Conservation (phyloP, 2,797 vertebrate species). For the Poecilia velifera region DNA sequence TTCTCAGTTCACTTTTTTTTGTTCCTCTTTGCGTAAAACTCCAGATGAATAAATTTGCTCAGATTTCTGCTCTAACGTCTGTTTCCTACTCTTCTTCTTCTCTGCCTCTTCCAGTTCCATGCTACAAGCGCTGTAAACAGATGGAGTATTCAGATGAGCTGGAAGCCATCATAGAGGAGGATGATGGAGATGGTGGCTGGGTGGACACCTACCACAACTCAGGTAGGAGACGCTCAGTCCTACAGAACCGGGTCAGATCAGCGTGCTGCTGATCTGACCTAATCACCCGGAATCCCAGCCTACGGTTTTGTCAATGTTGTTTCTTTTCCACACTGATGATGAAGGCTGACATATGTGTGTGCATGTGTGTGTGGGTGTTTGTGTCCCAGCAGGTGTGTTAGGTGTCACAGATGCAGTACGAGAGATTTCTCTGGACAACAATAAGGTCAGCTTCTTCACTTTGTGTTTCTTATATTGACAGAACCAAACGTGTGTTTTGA, state of each 20-base stretch:
- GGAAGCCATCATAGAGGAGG: conserved; percentile 99
- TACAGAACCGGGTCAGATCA: neutral
- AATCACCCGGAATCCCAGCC: neutral
- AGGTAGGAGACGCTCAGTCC: conserved; percentile 74
- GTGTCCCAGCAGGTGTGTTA: conserved; percentile 77
- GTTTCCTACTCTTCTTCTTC: neutral
- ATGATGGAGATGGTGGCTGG: conserved; percentile 98
- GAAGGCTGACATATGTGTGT: conserved; percentile 5
- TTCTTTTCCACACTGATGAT: neutral
- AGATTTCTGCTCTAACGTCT: neutral
- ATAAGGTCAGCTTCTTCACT: conserved; percentile 81
- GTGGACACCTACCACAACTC: conserved; percentile 97
- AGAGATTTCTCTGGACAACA: conserved; percentile 96
- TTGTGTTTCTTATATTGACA: neutral
- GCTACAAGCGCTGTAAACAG: conserved; percentile 98
- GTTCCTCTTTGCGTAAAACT: neutral
- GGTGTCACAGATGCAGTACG: conserved; percentile 89
- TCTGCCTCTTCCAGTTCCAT: conserved; percentile 83
- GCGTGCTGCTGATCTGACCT: neutral
- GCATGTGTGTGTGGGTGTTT: conserved; percentile 74
- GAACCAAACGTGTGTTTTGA: neutral
- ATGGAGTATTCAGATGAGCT: conserved; percentile 99
- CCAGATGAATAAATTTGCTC: neutral
- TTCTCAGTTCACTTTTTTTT: neutral
- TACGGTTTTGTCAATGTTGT: neutral